Percentiles rank a stretch among this genome's conserved stretches.
Conservation (phyloP, 2,113 vertebrate species). For the Zosterops japonicus region DNA sequence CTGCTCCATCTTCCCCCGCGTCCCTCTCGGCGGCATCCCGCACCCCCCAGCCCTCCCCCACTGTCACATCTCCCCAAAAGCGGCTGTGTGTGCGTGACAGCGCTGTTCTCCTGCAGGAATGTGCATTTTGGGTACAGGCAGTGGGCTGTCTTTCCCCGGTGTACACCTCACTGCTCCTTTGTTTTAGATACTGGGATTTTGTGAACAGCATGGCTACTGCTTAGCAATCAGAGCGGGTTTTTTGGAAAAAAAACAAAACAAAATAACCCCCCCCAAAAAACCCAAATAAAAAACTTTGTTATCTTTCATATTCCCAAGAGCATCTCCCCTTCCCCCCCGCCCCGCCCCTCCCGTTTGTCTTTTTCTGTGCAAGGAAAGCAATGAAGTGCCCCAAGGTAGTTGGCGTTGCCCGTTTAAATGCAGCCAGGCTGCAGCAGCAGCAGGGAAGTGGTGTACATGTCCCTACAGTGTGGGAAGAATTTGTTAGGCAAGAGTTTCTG, state of each 20-base stretch:
- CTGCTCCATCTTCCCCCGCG: slow-evolving; percentile 39
- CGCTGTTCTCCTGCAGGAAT: background rate
- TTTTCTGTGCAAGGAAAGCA: background rate
- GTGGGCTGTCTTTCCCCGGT: background rate
- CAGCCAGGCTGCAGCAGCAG: background rate
- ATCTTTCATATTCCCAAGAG: background rate
- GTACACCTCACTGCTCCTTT: background rate
- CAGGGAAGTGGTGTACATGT: accelerated
- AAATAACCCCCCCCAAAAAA: background rate
- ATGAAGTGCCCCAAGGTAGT: background rate
- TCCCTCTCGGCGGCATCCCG: background rate
- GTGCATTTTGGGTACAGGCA: background rate
- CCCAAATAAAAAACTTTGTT: background rate
- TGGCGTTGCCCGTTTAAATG: background rate
- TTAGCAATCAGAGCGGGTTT: background rate
- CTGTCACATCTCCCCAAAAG: background rate
- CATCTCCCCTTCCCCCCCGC: background rate
- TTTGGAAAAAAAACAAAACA: accelerated
- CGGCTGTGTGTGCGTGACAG: background rate
- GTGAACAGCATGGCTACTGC: background rate
- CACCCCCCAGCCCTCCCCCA: background rate
- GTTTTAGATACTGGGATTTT: background rate
- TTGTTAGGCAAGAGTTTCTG: background rate
- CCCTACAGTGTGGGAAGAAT: background rate
- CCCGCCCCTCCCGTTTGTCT: background rate